Conservation (phyloP, 2,888 invertebrate species). For the Drosophila mayaguana region DNA sequence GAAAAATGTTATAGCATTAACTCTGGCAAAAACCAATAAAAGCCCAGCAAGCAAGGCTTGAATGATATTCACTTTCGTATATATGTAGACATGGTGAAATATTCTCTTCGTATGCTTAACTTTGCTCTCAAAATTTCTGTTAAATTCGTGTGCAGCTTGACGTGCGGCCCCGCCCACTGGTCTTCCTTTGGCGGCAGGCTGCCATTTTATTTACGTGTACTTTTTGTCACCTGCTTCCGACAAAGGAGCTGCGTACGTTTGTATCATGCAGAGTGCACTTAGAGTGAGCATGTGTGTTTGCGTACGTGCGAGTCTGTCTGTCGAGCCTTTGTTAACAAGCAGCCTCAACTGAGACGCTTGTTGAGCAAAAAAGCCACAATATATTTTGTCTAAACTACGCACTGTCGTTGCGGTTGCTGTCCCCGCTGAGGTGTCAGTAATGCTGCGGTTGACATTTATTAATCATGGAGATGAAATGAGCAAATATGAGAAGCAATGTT, state of each 20-base stretch:
- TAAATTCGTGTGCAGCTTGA: slow-evolving; percentile 35
- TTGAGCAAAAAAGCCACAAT: slow-evolving; percentile 45
- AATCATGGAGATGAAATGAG: slow-evolving; percentile 58
- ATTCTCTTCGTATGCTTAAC: slow-evolving; percentile 8
- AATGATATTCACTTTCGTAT: slow-evolving; percentile 3
- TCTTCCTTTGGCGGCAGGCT: slow-evolving; percentile 47
- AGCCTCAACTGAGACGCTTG: slow-evolving; percentile 12
- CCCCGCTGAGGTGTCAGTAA: slow-evolving; percentile 70
- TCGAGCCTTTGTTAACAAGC: slow-evolving; percentile 20
- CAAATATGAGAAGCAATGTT: slow-evolving; percentile 10
- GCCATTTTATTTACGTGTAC: slow-evolving; percentile 60
- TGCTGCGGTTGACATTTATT: slow-evolving; percentile 78
- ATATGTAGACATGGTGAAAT: background rate
- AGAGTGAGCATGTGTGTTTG: slow-evolving; percentile 10
- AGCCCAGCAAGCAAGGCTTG: slow-evolving; percentile 32
- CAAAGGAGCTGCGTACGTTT: slow-evolving; percentile 63
- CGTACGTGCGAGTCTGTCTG: slow-evolving; percentile 8
- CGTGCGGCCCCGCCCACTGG: background rate
- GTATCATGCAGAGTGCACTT: slow-evolving; percentile 55
- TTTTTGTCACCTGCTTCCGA: slow-evolving; percentile 72
- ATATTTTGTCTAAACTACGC: slow-evolving; percentile 55
- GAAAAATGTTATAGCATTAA: background rate
- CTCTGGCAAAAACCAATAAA: slow-evolving; percentile 1
- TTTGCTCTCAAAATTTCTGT: slow-evolving; percentile 40
- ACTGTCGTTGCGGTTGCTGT: slow-evolving; percentile 19